Evolutionary conservation across 2,888 invertebrate genomes (phyloP).

Genomic region (Syrphus vitripennis): DNA sequence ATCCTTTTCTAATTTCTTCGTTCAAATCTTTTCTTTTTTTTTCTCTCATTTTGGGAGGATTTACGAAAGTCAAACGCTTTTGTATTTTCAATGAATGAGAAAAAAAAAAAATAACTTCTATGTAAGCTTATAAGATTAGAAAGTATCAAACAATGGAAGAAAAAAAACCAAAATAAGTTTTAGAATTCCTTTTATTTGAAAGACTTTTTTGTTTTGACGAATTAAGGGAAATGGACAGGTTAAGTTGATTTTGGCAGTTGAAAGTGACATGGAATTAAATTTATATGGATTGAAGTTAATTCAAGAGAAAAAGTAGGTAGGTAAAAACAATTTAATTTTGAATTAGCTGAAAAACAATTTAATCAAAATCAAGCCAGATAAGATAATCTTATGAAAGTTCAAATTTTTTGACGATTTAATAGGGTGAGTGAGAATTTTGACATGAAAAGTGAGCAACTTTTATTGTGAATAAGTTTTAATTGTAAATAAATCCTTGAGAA

Average conservation of each 20-base stretch:
- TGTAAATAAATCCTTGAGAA: too few species aligned
- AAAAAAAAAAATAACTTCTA: not conserved
- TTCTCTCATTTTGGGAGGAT: not conserved
- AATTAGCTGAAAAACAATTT: too few species aligned
- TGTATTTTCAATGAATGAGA: not conserved
- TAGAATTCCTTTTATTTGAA: not conserved
- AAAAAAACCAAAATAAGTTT: not conserved
- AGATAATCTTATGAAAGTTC: too few species aligned
- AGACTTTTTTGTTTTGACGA: conserved; percentile 15
- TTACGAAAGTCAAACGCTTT: conserved; percentile 16
- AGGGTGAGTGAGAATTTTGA: too few species aligned
- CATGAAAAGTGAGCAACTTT: too few species aligned
- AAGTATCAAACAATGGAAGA: not conserved
- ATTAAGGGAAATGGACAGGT: conserved; percentile 36
- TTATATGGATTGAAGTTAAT: too few species aligned
- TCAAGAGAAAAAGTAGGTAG: too few species aligned
- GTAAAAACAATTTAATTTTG: too few species aligned
- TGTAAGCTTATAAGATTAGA: not conserved
- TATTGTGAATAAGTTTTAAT: too few species aligned
- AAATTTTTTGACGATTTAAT: too few species aligned
- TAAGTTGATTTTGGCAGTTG: conserved; percentile 55
- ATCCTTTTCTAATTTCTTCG: conserved; percentile 38
- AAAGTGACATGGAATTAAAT: conserved; percentile 6
- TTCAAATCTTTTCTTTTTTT: not conserved
- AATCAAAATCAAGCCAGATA: too few species aligned